Percentiles rank a stretch among this genome's conserved stretches.
Conservation (phyloP, 2,797 vertebrate genomes). For the Scolopax bukidnonensis region DNA sequence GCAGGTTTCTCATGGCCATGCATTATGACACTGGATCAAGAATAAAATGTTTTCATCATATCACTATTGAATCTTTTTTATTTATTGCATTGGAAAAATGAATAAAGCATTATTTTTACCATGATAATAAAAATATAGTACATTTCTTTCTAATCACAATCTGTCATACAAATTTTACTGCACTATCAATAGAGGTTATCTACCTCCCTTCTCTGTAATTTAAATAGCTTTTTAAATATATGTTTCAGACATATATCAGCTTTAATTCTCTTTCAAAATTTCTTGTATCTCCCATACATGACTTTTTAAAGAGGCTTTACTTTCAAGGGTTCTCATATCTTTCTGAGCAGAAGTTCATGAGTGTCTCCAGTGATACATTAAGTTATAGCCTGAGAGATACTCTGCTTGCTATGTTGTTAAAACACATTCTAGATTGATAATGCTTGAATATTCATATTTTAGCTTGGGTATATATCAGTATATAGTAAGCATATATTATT, state of each 20-base stretch:
- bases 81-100: neutral
- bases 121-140: neutral
- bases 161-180: neutral
- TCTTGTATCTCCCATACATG: neutral
- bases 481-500: neutral
- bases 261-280: neutral
- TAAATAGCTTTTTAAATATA: neutral
- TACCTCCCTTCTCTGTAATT: neutral
- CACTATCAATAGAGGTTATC: fast-evolving
- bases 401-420: neutral
- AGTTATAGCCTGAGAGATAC: neutral
- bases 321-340: neutral
- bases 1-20: neutral
- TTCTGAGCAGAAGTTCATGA: neutral
- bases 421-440: neutral
- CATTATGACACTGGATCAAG: neutral
- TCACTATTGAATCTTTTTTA: neutral
- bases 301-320: neutral
- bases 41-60: neutral
- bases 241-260: neutral
- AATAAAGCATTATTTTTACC: neutral
- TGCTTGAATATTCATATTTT: neutral
- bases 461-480: neutral
- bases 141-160: neutral
- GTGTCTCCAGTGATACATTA: neutral